Conservation (phyloP, 1,140 invertebrate species). For the Apis florea region DNA sequence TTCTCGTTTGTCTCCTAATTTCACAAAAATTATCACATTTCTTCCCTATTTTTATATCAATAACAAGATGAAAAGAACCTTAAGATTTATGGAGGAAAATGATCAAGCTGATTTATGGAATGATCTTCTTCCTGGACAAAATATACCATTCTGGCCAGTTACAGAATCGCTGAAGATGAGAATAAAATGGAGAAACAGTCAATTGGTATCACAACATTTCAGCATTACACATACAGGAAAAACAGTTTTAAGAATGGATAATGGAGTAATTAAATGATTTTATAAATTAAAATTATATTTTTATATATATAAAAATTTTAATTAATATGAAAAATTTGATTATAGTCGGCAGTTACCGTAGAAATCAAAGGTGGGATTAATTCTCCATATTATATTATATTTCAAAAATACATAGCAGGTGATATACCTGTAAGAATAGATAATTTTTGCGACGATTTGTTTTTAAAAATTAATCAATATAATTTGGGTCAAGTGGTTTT, state of each 20-base stretch:
- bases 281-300: not conserved
- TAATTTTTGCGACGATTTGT: slow-evolving; percentile 90
- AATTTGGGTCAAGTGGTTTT: slow-evolving; percentile 87
- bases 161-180: slow-evolving; percentile 90
- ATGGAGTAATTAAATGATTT: slow-evolving; percentile 83
- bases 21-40: slow-evolving; percentile 93
- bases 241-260: slow-evolving; percentile 90
- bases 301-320: not conserved
- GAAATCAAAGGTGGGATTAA: slow-evolving; percentile 87
- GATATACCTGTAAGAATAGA: slow-evolving; percentile 90
- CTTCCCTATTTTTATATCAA: slow-evolving; percentile 91
- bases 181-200: slow-evolving; percentile 89
- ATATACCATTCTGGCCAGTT: slow-evolving; percentile 89
- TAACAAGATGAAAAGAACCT: slow-evolving; percentile 86
- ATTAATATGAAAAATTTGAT: slow-evolving; percentile 44
- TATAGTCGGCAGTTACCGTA: slow-evolving; percentile 87
- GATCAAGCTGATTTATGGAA: slow-evolving; percentile 91
- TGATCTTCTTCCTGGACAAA: slow-evolving; percentile 86
- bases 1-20: slow-evolving; percentile 84
- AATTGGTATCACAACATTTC: slow-evolving; percentile 89
- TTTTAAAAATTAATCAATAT: slow-evolving; percentile 90
- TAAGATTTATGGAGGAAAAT: slow-evolving; percentile 93
- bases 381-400: slow-evolving; percentile 86
- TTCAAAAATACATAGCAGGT: slow-evolving; percentile 85
- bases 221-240: slow-evolving; percentile 85